Evolutionary conservation across 2,113 vertebrate species (phyloP), one percentile per base, ranked within the genome.

Genomic region (Murina feae): DNA sequence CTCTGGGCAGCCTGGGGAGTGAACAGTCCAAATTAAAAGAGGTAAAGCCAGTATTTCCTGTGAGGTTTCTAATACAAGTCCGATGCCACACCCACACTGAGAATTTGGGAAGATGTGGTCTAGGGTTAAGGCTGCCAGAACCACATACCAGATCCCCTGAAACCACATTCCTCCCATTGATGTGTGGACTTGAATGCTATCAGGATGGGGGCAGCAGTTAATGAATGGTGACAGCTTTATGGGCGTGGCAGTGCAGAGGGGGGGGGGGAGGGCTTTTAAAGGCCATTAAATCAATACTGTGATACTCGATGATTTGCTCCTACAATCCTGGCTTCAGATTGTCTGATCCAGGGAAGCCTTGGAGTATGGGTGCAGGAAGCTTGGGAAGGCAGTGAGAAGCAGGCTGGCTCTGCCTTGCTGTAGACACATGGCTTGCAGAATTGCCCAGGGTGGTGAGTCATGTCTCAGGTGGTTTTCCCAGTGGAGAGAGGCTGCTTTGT

Each of bases 221-320:
- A 95, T 44, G 79, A 79, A 95, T 47, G 81, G 37, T 91, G 96
- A 81, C 97, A 98, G 97, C 37, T 98, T 97, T 97, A 97, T 4
- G 69, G 96, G 69, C 63, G 32, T 91, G 93, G 84, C 37, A 44
- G 89, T 71, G 66, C 87, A 37, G 2, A 47, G 39, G 44, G 90
- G 96, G 89, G 42, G 44, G 44, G 44, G 4, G 44, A 8, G 85
- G 78, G 96, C 94, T 90, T 96, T 93, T 88, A 94, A 96, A 88
- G 82, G 63, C 93, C 75, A 23, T 89, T 96, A 97, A 97, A 89
- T 90, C 96, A 97, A 92, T 80, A 89, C 94, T 81, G 96, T 91
- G 39, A 91, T 60, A 55, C 94, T 98, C 96, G 94, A 92, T 91
- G 85, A 92, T 97, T 93, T 92, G 55, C 12, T 58, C 30, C n/a